Conservation (phyloP, 2,113 vertebrate genomes). For the Fulmarus glacialis region DNA sequence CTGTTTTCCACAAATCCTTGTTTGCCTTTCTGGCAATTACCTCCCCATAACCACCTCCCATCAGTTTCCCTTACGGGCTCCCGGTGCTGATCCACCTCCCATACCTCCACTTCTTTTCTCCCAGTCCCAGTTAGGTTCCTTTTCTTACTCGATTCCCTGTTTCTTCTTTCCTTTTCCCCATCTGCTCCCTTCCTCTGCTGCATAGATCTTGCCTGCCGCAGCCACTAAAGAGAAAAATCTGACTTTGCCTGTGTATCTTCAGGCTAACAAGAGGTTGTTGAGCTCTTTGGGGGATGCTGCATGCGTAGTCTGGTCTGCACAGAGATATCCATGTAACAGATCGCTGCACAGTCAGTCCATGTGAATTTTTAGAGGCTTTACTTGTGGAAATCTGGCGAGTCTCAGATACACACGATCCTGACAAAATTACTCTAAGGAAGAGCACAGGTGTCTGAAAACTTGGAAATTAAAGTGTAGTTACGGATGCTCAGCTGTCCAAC, state of each 20-base stretch:
- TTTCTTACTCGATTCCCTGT: rapidly evolving
- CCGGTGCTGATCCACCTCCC: not conserved
- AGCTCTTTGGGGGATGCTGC: not conserved
- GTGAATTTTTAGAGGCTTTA: not conserved
- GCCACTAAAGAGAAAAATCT: not conserved
- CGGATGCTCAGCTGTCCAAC: not conserved
- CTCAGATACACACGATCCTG: not conserved
- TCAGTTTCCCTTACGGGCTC: not conserved
- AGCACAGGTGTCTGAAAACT: not conserved
- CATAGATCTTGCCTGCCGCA: not conserved
- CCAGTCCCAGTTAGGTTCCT: not conserved
- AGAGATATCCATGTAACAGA: rapidly evolving
- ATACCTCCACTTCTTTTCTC: not conserved
- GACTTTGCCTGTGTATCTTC: not conserved
- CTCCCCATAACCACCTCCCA: not conserved
- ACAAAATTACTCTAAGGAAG: not conserved
- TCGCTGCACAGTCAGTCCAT: not conserved
- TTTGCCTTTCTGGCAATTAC: not conserved
- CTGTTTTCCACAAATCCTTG: not conserved
- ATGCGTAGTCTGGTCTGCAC: rapidly evolving
- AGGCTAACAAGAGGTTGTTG: not conserved
- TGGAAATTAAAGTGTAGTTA: not conserved
- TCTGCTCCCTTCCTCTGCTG: not conserved
- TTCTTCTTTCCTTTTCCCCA: not conserved
- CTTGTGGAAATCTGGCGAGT: not conserved